Conservation (phyloP, 2,888 invertebrate genomes). For the Carcina quercana region DNA sequence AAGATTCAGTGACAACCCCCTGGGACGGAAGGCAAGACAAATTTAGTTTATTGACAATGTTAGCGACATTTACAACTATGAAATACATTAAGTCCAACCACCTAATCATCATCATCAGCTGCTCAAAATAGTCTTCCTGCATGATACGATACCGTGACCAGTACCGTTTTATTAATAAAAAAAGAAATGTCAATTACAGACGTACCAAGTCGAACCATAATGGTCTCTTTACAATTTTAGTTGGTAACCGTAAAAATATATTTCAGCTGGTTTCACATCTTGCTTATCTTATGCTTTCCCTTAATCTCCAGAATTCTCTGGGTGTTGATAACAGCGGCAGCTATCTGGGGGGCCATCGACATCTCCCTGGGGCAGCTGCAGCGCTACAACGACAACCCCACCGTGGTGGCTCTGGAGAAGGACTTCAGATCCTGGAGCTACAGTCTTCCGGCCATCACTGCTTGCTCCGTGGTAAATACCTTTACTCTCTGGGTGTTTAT, state of each 20-base stretch:
- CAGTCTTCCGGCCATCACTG: slow-evolving; percentile 73
- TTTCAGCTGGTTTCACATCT: neutral
- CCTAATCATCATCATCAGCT: too few species aligned
- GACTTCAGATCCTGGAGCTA: slow-evolving; percentile 77
- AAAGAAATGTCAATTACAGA: too few species aligned
- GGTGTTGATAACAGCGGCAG: slow-evolving; percentile 39
- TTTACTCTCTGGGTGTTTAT: too few species aligned
- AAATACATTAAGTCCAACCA: too few species aligned
- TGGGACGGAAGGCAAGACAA: too few species aligned
- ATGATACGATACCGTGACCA: too few species aligned
- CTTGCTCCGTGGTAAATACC: slow-evolving; percentile 53
- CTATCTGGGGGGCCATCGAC: slow-evolving; percentile 53
- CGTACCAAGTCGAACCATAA: neutral
- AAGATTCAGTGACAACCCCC: too few species aligned
- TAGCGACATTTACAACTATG: too few species aligned
- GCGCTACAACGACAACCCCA: slow-evolving; percentile 75
- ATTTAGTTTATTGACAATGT: too few species aligned
- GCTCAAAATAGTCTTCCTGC: too few species aligned
- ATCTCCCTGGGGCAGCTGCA: slow-evolving; percentile 70
- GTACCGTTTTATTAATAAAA: too few species aligned
- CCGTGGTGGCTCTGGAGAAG: slow-evolving; percentile 77
- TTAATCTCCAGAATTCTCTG: slow-evolving; percentile 51
- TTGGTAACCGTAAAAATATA: neutral
- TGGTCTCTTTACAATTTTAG: neutral
- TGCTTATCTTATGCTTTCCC: neutral